phyloP scores from a whole-genome alignment of 2,888 invertebrate species.

The Drosophila cognata region DNA sequence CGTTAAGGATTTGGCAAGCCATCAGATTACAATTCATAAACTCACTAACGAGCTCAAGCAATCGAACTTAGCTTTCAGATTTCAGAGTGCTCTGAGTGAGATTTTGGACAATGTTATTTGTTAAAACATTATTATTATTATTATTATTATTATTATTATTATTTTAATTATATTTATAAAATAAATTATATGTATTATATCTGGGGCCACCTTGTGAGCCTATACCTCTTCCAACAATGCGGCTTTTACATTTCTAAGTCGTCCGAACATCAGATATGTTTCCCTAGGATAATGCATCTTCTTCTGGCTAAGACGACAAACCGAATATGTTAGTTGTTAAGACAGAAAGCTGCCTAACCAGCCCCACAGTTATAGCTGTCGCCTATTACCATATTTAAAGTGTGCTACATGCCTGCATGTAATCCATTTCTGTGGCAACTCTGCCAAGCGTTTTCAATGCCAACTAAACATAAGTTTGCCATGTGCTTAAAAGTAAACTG shows the following conservation, averaged over 20 bases:
- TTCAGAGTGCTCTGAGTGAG: background rate
- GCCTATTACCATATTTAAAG: background rate
- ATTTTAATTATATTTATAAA: background rate
- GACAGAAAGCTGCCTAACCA: background rate
- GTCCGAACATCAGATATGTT: too few relatives aligned
- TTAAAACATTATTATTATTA: background rate
- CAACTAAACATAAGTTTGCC: background rate
- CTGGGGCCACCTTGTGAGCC: background rate
- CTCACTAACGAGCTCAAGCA: background rate
- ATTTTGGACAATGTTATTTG: background rate
- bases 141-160: background rate
- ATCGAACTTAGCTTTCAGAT: background rate
- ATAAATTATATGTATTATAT: too few relatives aligned
- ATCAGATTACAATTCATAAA: background rate
- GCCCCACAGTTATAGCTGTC: background rate
- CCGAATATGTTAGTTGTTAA: background rate
- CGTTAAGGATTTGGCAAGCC: constrained; percentile 3
- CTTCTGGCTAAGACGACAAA: background rate
- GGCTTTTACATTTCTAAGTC: background rate
- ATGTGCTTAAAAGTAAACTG: background rate
- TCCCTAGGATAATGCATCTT: too few relatives aligned
- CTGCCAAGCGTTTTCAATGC: background rate
- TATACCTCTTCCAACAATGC: background rate
- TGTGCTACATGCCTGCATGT: too few relatives aligned
- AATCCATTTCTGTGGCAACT: too few relatives aligned